Evolutionary conservation across 2,113 vertebrate species (phyloP).

Genomic region (Steatornis caripensis): DNA sequence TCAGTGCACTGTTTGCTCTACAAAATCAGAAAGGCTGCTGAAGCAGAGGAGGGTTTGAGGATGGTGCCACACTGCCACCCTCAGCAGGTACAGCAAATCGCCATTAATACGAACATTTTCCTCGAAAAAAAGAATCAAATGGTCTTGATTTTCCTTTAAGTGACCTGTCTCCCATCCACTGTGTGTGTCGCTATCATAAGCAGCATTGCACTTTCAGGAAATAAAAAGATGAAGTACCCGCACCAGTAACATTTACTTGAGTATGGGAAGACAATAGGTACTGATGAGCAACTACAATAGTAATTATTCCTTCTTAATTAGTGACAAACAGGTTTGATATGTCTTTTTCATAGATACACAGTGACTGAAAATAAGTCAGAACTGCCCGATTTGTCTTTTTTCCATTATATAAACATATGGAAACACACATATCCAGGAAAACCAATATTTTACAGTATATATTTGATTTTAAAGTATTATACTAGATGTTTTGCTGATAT

Average conservation of each 20-base stretch:
- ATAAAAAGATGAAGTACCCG: neutral
- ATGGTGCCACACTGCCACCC: slow-evolving; percentile 45
- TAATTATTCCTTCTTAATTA: neutral
- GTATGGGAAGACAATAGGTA: too few species aligned
- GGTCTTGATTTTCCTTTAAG: neutral
- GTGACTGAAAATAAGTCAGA: neutral
- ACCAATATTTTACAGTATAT: neutral
- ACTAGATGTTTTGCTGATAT: neutral
- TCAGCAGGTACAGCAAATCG: neutral
- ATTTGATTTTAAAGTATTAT: neutral
- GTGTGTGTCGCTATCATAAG: too few species aligned
- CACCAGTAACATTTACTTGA: neutral
- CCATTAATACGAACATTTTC: neutral
- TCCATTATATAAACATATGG: neutral
- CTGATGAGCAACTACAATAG: neutral
- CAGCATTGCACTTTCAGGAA: neutral
- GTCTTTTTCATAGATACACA: neutral
- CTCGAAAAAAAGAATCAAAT: rapidly evolving
- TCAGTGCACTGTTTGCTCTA: rapidly evolving
- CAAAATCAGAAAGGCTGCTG: neutral
- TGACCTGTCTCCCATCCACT: neutral
- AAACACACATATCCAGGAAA: neutral
- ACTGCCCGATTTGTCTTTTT: neutral
- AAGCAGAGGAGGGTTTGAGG: neutral
- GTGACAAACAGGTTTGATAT: neutral